Base-by-base conservation (phyloP, 2,888 invertebrate genomes). In the Nephrocerus scutellatus region DNA sequence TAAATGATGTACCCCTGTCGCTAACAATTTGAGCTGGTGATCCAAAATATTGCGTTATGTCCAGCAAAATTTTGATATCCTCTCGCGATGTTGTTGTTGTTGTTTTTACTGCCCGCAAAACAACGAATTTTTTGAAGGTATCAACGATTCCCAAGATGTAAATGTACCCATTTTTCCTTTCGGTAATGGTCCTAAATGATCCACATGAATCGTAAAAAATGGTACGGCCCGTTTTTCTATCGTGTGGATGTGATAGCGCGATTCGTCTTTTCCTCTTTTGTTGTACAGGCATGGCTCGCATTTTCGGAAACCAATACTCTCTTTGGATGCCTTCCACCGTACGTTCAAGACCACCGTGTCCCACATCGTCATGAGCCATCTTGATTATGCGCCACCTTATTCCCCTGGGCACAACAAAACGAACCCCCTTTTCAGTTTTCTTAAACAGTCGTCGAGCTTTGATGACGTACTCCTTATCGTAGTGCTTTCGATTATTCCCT, bases 1-100 rank as follows among this genome's bases (percentile, higher is more conserved):
- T 51, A 34, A 44, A 56, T 2, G 52, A 50, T 1, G 53, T 46
- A 2, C 51, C 51, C 21, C 49, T 30, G 40, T 54, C 50, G 6
- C 44, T 45, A 19, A 56, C 44, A 6, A 56, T 41, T 20, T 43
- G 36, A 14, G 34, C 34, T 9, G 51, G 52, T 14, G 37, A 43
- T n/a, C 52, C 52, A 35, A 52, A 51, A 44, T 47, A 42, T 14
- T 32, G 32, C 2, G 39, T 18, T 7, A 41, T 6, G 3, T 46
- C 41, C 23, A 21, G 23, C 6, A 43, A n/a, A 1, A 21, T 4
- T 24, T 23, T 26, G 5, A 33, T 24, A 18, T 43, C 41, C 2
- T 21, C 26, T 9, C 26, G 30, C n/a, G 39, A 33, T n/a, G n/a
- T n/a, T n/a, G n/a, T n/a, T 7, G 13, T 39, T 2, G 41, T 33